A percentile compares a stretch with the other conserved stretches of the same genome.
Conservation (phyloP, 2,113 vertebrate species). For the Thalassoma bifasciatum region DNA sequence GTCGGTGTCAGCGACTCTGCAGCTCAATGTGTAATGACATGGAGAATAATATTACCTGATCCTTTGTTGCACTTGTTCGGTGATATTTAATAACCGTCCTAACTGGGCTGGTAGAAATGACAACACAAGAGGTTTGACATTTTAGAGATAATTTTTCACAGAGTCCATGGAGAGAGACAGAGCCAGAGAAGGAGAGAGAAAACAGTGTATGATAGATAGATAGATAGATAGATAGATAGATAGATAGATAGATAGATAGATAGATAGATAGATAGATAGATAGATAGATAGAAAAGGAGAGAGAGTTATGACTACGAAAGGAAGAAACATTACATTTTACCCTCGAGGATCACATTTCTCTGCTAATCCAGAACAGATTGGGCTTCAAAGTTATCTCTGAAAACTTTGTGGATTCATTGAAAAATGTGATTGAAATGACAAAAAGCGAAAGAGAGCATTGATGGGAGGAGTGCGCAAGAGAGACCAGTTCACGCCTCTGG, state of each 20-base stretch:
- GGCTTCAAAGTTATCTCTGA: conserved; percentile 59
- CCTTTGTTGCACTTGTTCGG: conserved; percentile 38
- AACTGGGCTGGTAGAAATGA: conserved; percentile 48
- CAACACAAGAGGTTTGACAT: conserved; percentile 62
- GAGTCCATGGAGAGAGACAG: not conserved
- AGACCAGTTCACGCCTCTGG: conserved; percentile 51
- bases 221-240: conserved; percentile 24
- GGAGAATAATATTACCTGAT: conserved; percentile 28
- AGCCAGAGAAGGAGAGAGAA: not conserved
- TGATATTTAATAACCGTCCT: conserved; percentile 54
- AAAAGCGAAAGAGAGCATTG: conserved; percentile 52
- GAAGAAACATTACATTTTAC: conserved; percentile 6
- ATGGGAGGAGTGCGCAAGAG: conserved; percentile 25
- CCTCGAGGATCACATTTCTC: conserved; percentile 19
- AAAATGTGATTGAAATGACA: conserved; percentile 67
- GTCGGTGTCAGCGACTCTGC: conserved; percentile 21
- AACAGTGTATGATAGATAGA: not conserved
- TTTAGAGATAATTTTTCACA: conserved; percentile 29
- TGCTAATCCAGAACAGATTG: conserved; percentile 45
- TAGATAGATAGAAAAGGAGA: not conserved
- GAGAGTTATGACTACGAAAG: not conserved
- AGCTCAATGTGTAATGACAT: conserved; percentile 27
- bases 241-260: conserved; percentile 20
- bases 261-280: conserved; percentile 17
- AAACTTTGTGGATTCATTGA: conserved; percentile 60